Percentiles rank a stretch among this genome's conserved stretches.
Evolutionary conservation across 2,888 invertebrate genomes (phyloP).

Genomic region (Polyommatus iphigenia): DNA sequence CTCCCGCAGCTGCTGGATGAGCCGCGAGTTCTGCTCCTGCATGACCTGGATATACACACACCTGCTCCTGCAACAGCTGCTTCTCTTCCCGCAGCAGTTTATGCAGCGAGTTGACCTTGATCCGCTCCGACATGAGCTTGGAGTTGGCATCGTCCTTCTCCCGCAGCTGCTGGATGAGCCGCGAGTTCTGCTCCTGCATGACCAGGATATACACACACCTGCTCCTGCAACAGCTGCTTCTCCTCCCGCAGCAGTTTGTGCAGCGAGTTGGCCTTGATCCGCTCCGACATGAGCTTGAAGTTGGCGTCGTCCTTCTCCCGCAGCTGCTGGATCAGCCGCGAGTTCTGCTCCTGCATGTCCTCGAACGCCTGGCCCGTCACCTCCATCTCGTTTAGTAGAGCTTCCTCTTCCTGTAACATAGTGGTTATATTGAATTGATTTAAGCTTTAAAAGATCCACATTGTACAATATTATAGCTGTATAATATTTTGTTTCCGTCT

Average conservation of each 20-base stretch:
- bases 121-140: constrained; percentile 98
- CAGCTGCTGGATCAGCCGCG: constrained; percentile 95
- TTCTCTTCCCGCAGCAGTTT: constrained; percentile 97
- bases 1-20: constrained; percentile 96
- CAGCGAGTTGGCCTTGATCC: constrained; percentile 96
- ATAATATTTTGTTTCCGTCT: too few relatives aligned
- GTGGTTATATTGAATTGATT: background rate
- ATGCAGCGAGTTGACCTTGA: constrained; percentile 96
- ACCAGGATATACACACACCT: constrained; percentile 89
- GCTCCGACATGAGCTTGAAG: constrained; percentile 98
- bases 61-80: constrained; percentile 94
- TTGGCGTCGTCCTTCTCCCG: constrained; percentile 99
- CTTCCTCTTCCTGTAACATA: constrained; percentile 91
- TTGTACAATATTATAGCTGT: too few relatives aligned
- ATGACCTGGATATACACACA: constrained; percentile 90
- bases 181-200: constrained; percentile 99
- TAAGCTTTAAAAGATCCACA: too few relatives aligned
- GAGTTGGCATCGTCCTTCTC: constrained; percentile 99
- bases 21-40: constrained; percentile 98
- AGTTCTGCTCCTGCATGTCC: constrained; percentile 99
- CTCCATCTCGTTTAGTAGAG: constrained; percentile 98
- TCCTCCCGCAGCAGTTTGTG: constrained; percentile 97
- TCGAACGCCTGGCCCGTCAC: constrained; percentile 99
- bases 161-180: constrained; percentile 95
- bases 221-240: constrained; percentile 95